Base-by-base conservation (phyloP, 2,888 invertebrate species). In the Acronicta alni region DNA sequence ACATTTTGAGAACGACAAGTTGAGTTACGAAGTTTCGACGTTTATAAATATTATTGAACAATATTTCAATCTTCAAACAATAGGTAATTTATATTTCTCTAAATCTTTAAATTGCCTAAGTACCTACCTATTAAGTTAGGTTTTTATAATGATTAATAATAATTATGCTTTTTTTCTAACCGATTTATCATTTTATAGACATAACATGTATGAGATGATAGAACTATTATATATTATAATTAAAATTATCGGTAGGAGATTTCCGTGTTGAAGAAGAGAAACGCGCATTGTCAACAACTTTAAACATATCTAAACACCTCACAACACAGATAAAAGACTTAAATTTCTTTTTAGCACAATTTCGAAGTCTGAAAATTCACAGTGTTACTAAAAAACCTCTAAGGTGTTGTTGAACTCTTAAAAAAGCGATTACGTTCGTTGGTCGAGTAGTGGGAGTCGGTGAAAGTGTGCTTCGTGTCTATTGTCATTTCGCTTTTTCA, bases 401-500 rank as follows among this genome's bases (percentile, higher is more conserved):
- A 2, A 72, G 57, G 37, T 72, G 65, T 53, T 43, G 23, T 51
- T 65, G 42, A 55, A 52, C 48, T 49, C 43, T 45, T 51, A 72
- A 67, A 77, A 64, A 58, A 52, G 54, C 56, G 64, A 67, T 72
- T 57, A 55, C 49, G 44, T 63, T 41, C 55, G 61, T 54, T 55
- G 45, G 64, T 41, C 42, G 45, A 60, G 54, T 47, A 32, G 10
- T 49, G 46, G 48, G 47, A 32, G 54, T 43, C 8, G 61, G 76
- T 59, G 76, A 76, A 76, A 76, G 76, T 70, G 58, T 43, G 58
- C 64, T 60, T 59, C 75, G 66, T 63, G 59, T 44, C 65, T 56
- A 68, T 65, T 74, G 78, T 77, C 56, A 69, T 57, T 75, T 61
- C 70, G 67, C 72, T 67, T 69, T 62, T 60, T 60, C 56, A 66